These are phyloP conservation scores for Oreochromis mossambicus DNA, from an alignment of 2,797 vertebrate species.

Conservation along the genomic window DNA sequence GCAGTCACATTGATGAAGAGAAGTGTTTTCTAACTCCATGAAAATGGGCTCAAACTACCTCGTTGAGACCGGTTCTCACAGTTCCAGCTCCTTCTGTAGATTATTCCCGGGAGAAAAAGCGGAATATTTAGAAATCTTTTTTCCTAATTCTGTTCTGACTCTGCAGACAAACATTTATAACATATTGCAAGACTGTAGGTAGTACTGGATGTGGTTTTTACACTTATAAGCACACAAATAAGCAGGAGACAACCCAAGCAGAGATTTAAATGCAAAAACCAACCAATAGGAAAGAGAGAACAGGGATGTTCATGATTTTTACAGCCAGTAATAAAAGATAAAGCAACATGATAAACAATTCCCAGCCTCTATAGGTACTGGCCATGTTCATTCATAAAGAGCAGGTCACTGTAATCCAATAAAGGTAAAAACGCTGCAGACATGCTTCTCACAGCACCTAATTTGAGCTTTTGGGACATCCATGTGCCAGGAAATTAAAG, in stretches of 20 bases:
- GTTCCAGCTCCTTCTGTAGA: background rate
- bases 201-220: background rate
- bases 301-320: background rate
- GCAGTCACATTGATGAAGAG: fast-evolving
- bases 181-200: background rate
- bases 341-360: background rate
- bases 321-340: background rate
- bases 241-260: background rate
- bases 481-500: background rate
- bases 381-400: background rate
- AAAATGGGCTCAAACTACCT: background rate
- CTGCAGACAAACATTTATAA: background rate
- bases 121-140: background rate
- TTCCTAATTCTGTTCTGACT: background rate
- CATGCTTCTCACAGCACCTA: background rate
- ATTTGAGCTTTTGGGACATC: background rate
- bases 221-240: background rate
- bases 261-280: background rate
- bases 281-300: background rate
- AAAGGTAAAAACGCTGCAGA: background rate
- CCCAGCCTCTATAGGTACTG: background rate
- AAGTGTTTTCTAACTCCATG: background rate
- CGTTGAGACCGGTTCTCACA: background rate
- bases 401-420: background rate
- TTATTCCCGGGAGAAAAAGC: fast-evolving